Percentiles rank a stretch among this genome's conserved stretches.
Conservation (phyloP, 2,888 invertebrate genomes). For the Baccha elongata region DNA sequence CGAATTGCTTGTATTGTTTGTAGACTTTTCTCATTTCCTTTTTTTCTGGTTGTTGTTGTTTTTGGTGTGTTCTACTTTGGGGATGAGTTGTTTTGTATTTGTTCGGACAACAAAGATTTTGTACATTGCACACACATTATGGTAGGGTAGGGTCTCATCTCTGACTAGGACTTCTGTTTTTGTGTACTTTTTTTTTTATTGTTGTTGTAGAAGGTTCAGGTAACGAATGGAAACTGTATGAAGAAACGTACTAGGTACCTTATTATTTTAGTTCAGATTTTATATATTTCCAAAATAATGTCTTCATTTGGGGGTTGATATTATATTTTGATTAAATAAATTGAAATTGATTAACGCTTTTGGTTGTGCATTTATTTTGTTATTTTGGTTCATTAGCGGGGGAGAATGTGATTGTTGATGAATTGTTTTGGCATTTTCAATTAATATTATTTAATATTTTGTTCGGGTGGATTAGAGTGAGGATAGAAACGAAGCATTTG, state of each 20-base stretch:
- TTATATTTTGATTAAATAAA: slow-evolving; percentile 70
- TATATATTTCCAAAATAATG: slow-evolving; percentile 44
- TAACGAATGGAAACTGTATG: slow-evolving; percentile 46
- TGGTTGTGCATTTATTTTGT: slow-evolving; percentile 2
- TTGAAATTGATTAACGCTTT: slow-evolving; percentile 62
- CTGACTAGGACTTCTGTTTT: slow-evolving; percentile 52
- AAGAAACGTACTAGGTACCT: slow-evolving; percentile 18
- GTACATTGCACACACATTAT: slow-evolving; percentile 45
- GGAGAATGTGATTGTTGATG: slow-evolving; percentile 22
- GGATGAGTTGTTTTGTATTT: slow-evolving; percentile 65
- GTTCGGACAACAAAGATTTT: slow-evolving; percentile 63
- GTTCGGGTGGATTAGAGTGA: no score
- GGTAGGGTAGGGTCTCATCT: slow-evolving; percentile 13
- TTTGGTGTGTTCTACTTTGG: slow-evolving; percentile 29
- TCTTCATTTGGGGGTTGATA: slow-evolving; percentile 66
- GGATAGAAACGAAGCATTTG: no score
- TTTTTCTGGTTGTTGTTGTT: slow-evolving; percentile 61
- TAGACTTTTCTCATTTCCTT: slow-evolving; percentile 72
- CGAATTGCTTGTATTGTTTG: slow-evolving; percentile 73
- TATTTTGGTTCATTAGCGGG: slow-evolving; percentile 28
- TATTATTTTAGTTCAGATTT: slow-evolving; percentile 17
- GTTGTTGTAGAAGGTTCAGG: slow-evolving; percentile 38
- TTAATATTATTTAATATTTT: no score
- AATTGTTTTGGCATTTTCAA: slow-evolving; percentile 49
- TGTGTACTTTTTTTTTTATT: slow-evolving; percentile 11